These are phyloP conservation scores for Butorides virescens DNA, from an alignment of 2,113 vertebrate genomes.

Conservation along the genomic window DNA sequence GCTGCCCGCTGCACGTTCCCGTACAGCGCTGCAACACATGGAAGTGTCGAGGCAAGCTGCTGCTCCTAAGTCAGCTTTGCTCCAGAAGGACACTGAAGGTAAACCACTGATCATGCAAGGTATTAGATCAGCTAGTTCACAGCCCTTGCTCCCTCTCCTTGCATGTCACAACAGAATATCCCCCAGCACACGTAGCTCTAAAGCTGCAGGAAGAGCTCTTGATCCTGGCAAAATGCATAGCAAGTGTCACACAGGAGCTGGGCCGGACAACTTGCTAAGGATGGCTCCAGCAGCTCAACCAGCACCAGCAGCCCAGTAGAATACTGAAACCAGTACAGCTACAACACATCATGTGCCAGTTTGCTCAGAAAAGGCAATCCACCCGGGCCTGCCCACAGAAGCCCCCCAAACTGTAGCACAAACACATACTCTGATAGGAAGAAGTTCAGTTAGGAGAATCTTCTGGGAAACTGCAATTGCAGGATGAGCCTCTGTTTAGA, in stretches of 20 bases:
- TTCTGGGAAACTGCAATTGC: constrained; percentile 1
- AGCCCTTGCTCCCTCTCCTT: background rate
- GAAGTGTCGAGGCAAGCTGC: background rate
- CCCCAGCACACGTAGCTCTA: background rate
- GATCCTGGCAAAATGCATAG: background rate
- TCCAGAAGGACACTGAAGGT: constrained; percentile 46
- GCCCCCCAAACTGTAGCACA: background rate
- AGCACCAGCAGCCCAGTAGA: fast-evolving
- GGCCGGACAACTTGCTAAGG: fast-evolving
- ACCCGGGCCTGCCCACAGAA: background rate
- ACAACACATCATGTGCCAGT: fast-evolving
- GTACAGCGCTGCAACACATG: fast-evolving
- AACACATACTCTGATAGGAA: fast-evolving
- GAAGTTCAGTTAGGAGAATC: background rate
- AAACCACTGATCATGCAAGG: constrained; percentile 35
- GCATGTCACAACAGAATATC: background rate
- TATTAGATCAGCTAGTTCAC: background rate
- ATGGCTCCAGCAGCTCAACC: background rate
- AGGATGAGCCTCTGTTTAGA: background rate
- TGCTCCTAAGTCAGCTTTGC: constrained; percentile 18
- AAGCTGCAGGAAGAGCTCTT: background rate
- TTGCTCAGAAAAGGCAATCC: background rate
- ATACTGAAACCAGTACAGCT: background rate
- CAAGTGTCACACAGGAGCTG: background rate
- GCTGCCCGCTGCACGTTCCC: fast-evolving